Percentiles rank a stretch among this genome's conserved stretches.
Conservation (phyloP, 2,888 invertebrate species). For the Pachliopta kotzebuea region DNA sequence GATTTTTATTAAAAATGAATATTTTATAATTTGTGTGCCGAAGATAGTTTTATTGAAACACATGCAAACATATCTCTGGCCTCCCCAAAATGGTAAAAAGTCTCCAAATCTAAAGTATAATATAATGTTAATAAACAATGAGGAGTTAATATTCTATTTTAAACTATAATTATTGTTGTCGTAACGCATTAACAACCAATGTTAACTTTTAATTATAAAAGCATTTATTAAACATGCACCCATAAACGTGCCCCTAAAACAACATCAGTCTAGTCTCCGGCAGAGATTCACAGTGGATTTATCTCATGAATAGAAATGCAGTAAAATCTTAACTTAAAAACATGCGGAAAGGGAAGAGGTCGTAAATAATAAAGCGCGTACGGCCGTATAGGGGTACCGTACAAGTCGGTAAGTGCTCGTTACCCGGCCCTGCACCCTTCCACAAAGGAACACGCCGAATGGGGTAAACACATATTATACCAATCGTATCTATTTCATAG, state of each 20-base stretch:
- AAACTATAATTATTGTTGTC: neutral
- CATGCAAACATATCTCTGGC: too few species aligned
- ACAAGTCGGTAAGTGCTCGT: constrained; percentile 72
- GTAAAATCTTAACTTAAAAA: constrained; percentile 79
- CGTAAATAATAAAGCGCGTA: constrained; percentile 78
- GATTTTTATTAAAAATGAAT: too few species aligned
- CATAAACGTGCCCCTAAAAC: constrained; percentile 26
- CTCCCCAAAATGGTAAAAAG: too few species aligned
- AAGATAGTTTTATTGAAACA: too few species aligned
- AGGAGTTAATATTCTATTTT: neutral
- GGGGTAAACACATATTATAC: constrained; percentile 73
- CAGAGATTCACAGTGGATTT: constrained; percentile 58
- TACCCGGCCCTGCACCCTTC: constrained; percentile 63
- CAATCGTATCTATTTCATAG: constrained; percentile 63
- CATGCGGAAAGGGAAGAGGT: constrained; percentile 72
- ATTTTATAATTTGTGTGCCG: too few species aligned
- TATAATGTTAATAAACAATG: too few species aligned
- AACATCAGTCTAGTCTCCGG: constrained; percentile 35
- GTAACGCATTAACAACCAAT: neutral
- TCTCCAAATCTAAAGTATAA: too few species aligned
- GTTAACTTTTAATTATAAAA: constrained; percentile 7
- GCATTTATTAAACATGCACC: constrained; percentile 16
- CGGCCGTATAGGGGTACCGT: constrained; percentile 54
- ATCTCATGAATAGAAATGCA: constrained; percentile 71
- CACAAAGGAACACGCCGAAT: constrained; percentile 64